These are phyloP conservation scores for Hofmannophila pseudospretella DNA, from an alignment of 2,888 invertebrate genomes.

Conservation along the genomic window DNA sequence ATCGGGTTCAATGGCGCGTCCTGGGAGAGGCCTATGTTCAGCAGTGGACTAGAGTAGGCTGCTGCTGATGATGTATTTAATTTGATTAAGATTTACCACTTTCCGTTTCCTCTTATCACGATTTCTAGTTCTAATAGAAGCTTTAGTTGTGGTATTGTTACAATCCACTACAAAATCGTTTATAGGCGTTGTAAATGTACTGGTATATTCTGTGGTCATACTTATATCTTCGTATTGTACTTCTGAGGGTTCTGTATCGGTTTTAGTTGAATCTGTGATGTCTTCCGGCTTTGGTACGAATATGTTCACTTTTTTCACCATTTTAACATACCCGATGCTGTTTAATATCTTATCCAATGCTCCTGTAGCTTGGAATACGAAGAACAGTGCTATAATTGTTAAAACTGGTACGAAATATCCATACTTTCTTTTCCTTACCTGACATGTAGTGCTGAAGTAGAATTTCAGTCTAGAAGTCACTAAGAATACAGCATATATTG, in stretches of 20 bases:
- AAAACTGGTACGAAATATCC: conserved; percentile 7
- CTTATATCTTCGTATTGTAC: neutral
- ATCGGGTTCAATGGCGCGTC: no score
- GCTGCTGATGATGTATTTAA: no score
- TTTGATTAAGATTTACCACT: no score
- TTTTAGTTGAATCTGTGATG: neutral
- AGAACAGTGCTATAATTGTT: conserved; percentile 6
- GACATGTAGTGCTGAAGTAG: conserved; percentile 1
- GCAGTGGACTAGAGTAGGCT: no score
- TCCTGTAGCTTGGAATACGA: conserved; percentile 10
- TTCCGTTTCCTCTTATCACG: no score
- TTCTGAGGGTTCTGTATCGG: no score
- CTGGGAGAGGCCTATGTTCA: no score
- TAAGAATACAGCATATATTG: conserved; percentile 8
- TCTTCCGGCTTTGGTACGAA: neutral
- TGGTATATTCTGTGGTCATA: no score
- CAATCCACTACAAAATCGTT: no score
- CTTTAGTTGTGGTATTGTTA: no score
- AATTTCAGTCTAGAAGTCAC: conserved; percentile 8
- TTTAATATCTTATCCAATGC: conserved; percentile 12
- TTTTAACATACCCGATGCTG: conserved; percentile 5
- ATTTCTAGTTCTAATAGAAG: no score
- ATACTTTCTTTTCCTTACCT: neutral
- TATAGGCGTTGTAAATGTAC: no score
- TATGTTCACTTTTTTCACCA: neutral